Conservation (phyloP, 2,113 vertebrate species). For the Uropsilus gracilis region DNA sequence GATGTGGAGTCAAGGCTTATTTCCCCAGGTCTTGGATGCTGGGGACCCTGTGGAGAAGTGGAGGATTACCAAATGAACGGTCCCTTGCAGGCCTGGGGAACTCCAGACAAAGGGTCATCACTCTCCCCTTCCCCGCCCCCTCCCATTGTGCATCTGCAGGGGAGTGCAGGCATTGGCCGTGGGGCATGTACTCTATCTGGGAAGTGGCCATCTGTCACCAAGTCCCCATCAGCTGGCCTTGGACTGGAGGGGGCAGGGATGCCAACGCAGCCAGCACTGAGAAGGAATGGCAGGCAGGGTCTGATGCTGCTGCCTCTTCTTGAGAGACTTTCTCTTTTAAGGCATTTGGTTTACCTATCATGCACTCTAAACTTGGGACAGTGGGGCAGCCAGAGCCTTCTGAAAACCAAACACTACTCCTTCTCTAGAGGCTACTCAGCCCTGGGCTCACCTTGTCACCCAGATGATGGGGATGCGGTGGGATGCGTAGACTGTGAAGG, state of each 20-base stretch:
- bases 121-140: not conserved
- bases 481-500: conserved; percentile 94
- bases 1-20: too few relatives aligned
- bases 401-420: not conserved
- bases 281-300: not conserved
- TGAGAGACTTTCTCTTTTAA: not conserved
- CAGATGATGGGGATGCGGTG: conserved; percentile 97
- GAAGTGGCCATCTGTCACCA: conserved; percentile 83
- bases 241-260: conserved; percentile 57
- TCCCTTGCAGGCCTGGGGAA: conserved; percentile 54
- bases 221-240: conserved; percentile 48
- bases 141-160: conserved; percentile 61
- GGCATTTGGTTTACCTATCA: not conserved
- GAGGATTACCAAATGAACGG: conserved; percentile 63
- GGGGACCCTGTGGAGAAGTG: conserved; percentile 25
- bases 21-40: conserved; percentile 5
- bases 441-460: conserved; percentile 91
- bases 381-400: not conserved
- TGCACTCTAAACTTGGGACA: not conserved
- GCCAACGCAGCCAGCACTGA: not conserved
- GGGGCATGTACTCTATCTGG: conserved; percentile 65
- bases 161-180: conserved; percentile 45
- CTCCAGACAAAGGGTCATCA: conserved; percentile 81
- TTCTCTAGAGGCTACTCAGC: not conserved
- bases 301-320: too few relatives aligned